A percentile compares a stretch with the other conserved stretches of the same genome.
Evolutionary conservation across 2,888 invertebrate genomes (phyloP).

Genomic region (Caenorhabditis macrosperma): DNA sequence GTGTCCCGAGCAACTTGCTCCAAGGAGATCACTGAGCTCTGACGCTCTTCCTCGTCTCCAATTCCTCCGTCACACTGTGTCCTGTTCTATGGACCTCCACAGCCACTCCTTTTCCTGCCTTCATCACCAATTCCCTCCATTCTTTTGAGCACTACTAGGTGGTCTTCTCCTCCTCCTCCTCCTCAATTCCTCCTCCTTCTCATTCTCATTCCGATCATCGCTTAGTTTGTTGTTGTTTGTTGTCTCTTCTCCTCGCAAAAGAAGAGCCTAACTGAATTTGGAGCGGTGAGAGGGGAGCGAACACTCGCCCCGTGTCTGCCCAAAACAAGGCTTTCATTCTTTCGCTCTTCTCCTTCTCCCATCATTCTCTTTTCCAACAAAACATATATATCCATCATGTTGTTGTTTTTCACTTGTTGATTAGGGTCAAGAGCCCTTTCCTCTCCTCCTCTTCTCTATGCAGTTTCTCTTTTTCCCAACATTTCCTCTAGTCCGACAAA

Average conservation of each 20-base stretch:
- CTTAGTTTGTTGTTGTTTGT: background rate
- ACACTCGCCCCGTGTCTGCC: background rate
- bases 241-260: background rate
- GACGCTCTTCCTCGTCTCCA: background rate
- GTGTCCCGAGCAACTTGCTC: too few relatives aligned
- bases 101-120: too few relatives aligned
- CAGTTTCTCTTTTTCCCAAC: background rate
- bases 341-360: conserved; percentile 8
- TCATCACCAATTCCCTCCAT: conserved; percentile 7
- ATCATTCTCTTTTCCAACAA: conserved; percentile 9
- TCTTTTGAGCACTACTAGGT: background rate
- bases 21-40: background rate
- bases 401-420: conserved; percentile 17
- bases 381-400: background rate
- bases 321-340: conserved; percentile 3
- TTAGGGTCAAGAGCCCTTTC: conserved; percentile 51
- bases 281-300: background rate
- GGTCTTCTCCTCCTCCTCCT: background rate
- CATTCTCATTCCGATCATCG: background rate
- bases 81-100: background rate
- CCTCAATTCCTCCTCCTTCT: background rate
- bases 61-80: background rate
- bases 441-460: background rate
- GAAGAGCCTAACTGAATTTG: conserved; percentile 36
- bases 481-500: background rate